Base-by-base conservation (phyloP, 2,113 vertebrate species). In the Potamarius usumacintae region DNA sequence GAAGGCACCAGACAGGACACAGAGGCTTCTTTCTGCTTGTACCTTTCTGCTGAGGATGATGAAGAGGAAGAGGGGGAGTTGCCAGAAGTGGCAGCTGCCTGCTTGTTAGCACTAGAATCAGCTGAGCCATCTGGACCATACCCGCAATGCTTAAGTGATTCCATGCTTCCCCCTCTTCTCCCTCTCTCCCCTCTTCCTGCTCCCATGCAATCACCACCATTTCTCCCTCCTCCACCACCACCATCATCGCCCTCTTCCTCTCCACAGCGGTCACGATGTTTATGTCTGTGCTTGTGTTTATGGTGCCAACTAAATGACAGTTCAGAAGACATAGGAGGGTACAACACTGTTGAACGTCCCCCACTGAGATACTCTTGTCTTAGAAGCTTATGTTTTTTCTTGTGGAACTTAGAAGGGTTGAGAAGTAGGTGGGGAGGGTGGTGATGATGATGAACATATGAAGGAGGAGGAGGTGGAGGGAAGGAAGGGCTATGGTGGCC, bases 251-350 rank as follows among this genome's bases (percentile, higher is more conserved):
- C 86, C 88, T 82, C 88, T 81, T 77, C 89, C 87, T 87, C 88
- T 67, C 90, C 91, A 58, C 94, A 95, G 58, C 95, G 94, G 9
- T 99, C 98, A 67, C 98, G 94, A 92, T 99, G 97, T 93, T 99
- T 98, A 92, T 99, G 98, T 67, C 98, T 96, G 89, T 99, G 98
- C 65, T 98, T 97, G 90, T 99, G 98, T 92, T 99, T 99, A 91
- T 99, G 98, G n/a, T 99, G 98, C 98, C 98, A 99, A 90, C 98
- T 96, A 0, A 99, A 99, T n/a, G 98, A 98, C 92, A 99, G 96
- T 90, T 99, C 98, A 0, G 98, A 97, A 0, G 98, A 97, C 85
- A 99, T 97, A 0, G 97, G 96, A 81, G 98, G 98, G 63, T 97
- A 99, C 85, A 98, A 96, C 92, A 99, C 97, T 4, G 97, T 97